Conservation (phyloP, 2,888 invertebrate species). For the Schrankia costaestrigalis region DNA sequence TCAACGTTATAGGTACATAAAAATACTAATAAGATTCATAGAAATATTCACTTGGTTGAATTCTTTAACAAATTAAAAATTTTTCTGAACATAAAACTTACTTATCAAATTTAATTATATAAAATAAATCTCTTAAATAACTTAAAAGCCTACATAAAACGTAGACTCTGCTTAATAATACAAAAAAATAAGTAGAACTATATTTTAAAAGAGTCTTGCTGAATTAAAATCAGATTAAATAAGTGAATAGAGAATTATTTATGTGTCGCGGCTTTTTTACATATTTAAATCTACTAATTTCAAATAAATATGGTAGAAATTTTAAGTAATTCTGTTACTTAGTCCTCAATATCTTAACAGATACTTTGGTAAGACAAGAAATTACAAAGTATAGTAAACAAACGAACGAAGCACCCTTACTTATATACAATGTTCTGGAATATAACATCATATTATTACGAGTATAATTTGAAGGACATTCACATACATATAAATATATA, state of each 20-base stretch:
- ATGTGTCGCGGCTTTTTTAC: slow-evolving; percentile 27
- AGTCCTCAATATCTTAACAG: slow-evolving; percentile 7
- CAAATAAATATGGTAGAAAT: slow-evolving; percentile 16
- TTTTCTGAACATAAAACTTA: slow-evolving; percentile 31
- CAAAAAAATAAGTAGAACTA: slow-evolving; percentile 49
- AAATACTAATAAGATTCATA: too few species aligned
- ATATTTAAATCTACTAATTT: slow-evolving; percentile 20
- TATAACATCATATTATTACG: slow-evolving; percentile 19
- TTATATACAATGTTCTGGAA: slow-evolving; percentile 27
- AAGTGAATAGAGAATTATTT: slow-evolving; percentile 18
- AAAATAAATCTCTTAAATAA: slow-evolving; percentile 59
- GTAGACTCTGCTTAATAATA: slow-evolving; percentile 68
- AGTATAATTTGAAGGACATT: slow-evolving; percentile 18
- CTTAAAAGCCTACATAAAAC: slow-evolving; percentile 77
- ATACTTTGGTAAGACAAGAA: too few species aligned
- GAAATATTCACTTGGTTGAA: too few species aligned
- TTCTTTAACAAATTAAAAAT: slow-evolving; percentile 20
- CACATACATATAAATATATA: slow-evolving; percentile 21
- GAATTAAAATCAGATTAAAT: slow-evolving; percentile 29
- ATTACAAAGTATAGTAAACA: slow-evolving; percentile 8
- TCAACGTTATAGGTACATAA: slow-evolving; percentile 16
- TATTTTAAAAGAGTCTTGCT: slow-evolving; percentile 41
- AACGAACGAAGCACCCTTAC: slow-evolving; percentile 22
- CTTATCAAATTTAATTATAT: slow-evolving; percentile 37
- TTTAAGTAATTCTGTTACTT: slow-evolving; percentile 12